Evolutionary conservation across 1,140 invertebrate genomes (phyloP).

Genomic region (Steinernema khuongi): DNA sequence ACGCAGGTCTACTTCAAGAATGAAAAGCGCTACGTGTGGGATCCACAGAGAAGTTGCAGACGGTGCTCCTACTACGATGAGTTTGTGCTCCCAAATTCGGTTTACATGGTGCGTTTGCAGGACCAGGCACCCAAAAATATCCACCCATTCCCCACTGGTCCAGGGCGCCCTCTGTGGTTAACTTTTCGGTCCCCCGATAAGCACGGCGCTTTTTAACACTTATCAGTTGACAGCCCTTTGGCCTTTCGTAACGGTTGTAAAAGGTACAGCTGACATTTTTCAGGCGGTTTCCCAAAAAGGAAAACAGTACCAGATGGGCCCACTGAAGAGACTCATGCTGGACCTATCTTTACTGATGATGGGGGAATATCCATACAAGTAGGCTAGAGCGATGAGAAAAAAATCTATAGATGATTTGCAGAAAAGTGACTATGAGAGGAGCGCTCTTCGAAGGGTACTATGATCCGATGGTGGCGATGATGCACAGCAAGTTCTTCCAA

Average conservation of each 20-base stretch:
- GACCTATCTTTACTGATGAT: slow-evolving; percentile 14
- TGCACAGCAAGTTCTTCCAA: slow-evolving; percentile 21
- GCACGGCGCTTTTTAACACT: not conserved
- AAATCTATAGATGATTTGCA: slow-evolving; percentile 27
- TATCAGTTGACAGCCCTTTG: not conserved
- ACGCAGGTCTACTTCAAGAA: slow-evolving; percentile 26
- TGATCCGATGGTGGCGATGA: slow-evolving; percentile 28
- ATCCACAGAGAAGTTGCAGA: slow-evolving; percentile 18
- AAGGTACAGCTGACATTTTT: no score
- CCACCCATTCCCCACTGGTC: no score
- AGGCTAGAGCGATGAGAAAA: no score
- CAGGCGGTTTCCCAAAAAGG: not conserved
- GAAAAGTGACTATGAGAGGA: slow-evolving; percentile 24
- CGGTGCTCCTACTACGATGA: slow-evolving; percentile 17
- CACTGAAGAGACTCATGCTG: not conserved
- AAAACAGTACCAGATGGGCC: not conserved
- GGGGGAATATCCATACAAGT: slow-evolving; percentile 28
- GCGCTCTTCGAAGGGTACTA: slow-evolving; percentile 28
- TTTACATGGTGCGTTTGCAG: slow-evolving; percentile 36
- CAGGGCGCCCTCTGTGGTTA: not conserved
- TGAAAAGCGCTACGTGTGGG: slow-evolving; percentile 26
- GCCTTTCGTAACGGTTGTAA: not conserved
- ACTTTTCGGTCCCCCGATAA: not conserved
- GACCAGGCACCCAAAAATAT: no score
- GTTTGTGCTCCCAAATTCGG: slow-evolving; percentile 21